Conservation (phyloP, 2,797 vertebrate genomes). For the Lycodopsis pacificus region DNA sequence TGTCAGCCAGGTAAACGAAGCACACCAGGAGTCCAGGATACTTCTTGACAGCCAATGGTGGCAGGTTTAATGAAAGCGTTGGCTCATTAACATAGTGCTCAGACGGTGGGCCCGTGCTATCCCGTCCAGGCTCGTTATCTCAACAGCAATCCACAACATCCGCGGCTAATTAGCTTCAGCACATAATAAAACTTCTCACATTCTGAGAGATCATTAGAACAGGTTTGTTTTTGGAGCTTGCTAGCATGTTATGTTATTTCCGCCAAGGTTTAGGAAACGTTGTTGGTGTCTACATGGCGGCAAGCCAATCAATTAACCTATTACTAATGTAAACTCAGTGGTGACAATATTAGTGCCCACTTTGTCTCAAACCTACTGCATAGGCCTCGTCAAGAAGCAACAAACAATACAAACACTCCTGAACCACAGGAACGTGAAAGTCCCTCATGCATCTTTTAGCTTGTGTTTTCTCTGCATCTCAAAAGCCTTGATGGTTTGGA, state of each 20-base stretch:
- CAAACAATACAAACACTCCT: neutral
- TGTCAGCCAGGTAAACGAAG: constrained; percentile 73
- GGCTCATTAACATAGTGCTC: constrained; percentile 75
- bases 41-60: constrained; percentile 66
- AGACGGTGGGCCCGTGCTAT: constrained; percentile 56
- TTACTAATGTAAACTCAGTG: neutral
- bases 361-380: neutral
- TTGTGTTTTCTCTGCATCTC: neutral
- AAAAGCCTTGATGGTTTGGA: neutral
- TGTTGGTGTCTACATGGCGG: neutral
- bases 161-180: constrained; percentile 67
- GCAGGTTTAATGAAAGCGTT: constrained; percentile 75
- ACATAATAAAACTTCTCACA: constrained; percentile 59
- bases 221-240: constrained; percentile 48
- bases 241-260: constrained; percentile 28
- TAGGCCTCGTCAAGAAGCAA: neutral
- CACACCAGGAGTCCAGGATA: constrained; percentile 64
- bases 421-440: neutral
- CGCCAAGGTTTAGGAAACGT: neutral
- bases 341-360: neutral
- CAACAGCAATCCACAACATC: constrained; percentile 54
- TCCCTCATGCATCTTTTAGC: neutral
- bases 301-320: neutral
- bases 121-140: constrained; percentile 69
- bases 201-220: constrained; percentile 61